Percentiles rank a stretch among this genome's conserved stretches.
Evolutionary conservation across 2,888 invertebrate genomes (phyloP).

Genomic region (Dioctria linearis): DNA sequence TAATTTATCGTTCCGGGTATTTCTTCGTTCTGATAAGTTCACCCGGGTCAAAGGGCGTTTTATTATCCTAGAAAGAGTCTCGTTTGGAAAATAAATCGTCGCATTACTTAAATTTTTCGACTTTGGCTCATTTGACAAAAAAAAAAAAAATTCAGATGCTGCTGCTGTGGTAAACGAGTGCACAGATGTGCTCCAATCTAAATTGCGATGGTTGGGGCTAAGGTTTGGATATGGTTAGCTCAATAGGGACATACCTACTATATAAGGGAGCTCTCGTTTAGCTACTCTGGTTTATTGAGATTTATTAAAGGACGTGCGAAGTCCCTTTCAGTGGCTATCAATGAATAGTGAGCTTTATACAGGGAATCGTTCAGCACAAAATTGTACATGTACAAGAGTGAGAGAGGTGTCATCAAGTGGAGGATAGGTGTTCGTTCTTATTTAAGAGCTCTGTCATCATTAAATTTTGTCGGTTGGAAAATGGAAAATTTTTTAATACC

Average conservation of each 20-base stretch:
- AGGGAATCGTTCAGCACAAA: no score
- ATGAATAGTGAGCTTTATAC: neutral
- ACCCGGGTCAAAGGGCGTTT: constrained; percentile 17
- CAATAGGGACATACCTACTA: no score
- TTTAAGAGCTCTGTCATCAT: no score
- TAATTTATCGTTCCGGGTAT: constrained; percentile 15
- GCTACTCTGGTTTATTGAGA: constrained; percentile 14
- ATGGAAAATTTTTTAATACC: no score
- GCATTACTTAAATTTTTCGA: constrained; percentile 16
- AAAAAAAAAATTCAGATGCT: neutral
- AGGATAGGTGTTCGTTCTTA: no score
- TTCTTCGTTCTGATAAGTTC: constrained; percentile 21
- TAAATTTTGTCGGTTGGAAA: no score
- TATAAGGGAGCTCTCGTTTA: neutral
- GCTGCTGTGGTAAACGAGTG: neutral
- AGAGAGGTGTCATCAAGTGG: no score
- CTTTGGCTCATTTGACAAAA: constrained; percentile 21
- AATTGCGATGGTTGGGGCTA: neutral
- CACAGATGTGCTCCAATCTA: neutral
- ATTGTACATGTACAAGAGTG: no score
- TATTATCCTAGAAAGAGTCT: constrained; percentile 16
- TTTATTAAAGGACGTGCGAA: constrained; percentile 24
- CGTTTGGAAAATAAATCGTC: constrained; percentile 31
- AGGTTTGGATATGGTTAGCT: neutral
- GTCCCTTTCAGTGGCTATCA: neutral